Evolutionary conservation across 2,888 invertebrate genomes (phyloP).

Genomic region (Mellilla xanthometata): DNA sequence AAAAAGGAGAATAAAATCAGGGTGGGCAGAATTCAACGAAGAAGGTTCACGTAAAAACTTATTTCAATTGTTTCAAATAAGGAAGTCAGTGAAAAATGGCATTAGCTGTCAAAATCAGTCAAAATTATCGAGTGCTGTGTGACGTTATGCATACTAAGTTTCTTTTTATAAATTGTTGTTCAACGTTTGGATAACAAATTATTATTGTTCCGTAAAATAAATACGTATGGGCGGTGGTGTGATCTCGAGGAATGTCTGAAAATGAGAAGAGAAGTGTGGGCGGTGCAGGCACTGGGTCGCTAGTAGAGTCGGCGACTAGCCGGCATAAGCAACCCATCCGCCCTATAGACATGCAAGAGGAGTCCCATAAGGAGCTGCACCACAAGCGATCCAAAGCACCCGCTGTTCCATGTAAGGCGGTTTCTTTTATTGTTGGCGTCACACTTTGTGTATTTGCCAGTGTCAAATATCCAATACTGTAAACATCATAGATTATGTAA

Average conservation of each 20-base stretch:
- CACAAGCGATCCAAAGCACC: conserved; percentile 60
- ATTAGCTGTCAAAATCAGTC: conserved; percentile 59
- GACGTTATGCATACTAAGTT: conserved; percentile 61
- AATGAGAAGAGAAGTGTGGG: conserved; percentile 55
- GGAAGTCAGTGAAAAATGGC: conserved; percentile 59
- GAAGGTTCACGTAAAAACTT: conserved; percentile 28
- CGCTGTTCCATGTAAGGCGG: conserved; percentile 51
- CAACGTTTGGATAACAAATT: conserved; percentile 54
- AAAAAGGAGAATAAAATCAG: no score
- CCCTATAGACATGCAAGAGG: conserved; percentile 50
- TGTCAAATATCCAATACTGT: background rate
- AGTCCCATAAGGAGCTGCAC: conserved; percentile 40
- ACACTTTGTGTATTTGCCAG: no score
- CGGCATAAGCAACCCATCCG: conserved; percentile 50
- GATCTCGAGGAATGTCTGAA: conserved; percentile 60
- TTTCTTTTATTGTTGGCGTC: no score
- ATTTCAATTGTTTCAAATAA: conserved; percentile 56
- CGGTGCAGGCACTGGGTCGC: conserved; percentile 39
- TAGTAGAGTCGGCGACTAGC: conserved; percentile 49
- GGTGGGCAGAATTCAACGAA: no score
- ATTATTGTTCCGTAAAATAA: conserved; percentile 44
- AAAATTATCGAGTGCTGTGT: conserved; percentile 32
- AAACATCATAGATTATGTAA: no score
- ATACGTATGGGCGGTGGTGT: conserved; percentile 59
- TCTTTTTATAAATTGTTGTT: conserved; percentile 53